Evolutionary conservation across 2,888 invertebrate species (phyloP).

Genomic region (Junonia oenone): DNA sequence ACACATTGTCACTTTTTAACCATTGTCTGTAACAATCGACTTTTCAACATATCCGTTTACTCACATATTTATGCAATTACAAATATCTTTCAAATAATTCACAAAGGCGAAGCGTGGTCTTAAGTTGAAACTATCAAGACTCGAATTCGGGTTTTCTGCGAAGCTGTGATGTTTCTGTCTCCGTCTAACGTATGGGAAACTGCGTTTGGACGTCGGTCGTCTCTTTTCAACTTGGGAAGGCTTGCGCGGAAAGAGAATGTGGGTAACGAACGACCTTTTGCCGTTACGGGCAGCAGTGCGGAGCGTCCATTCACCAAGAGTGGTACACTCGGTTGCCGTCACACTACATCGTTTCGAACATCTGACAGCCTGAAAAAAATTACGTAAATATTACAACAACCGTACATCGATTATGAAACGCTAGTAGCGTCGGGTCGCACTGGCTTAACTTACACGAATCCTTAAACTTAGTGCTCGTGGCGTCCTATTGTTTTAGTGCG

Average conservation of each 20-base stretch:
- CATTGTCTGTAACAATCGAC: slow-evolving; percentile 32
- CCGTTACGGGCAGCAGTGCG: slow-evolving; percentile 76
- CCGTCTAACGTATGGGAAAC: slow-evolving; percentile 38
- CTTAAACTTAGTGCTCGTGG: slow-evolving; percentile 40
- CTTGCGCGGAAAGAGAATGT: slow-evolving; percentile 80
- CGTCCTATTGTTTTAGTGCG: slow-evolving; percentile 56
- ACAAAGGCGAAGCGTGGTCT: slow-evolving; percentile 69
- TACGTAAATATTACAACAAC: slow-evolving; percentile 77
- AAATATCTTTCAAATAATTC: slow-evolving; percentile 69
- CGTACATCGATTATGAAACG: slow-evolving; percentile 63
- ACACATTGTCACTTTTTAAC: slow-evolving; percentile 32
- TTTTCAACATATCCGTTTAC: slow-evolving; percentile 50
- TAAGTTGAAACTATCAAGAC: slow-evolving; percentile 75
- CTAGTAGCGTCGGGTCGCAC: slow-evolving; percentile 12
- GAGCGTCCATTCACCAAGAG: slow-evolving; percentile 70
- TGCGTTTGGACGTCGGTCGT: slow-evolving; percentile 42
- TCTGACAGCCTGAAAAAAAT: slow-evolving; percentile 70
- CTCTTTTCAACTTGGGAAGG: slow-evolving; percentile 70
- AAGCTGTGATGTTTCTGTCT: slow-evolving; percentile 55
- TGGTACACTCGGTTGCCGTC: slow-evolving; percentile 44
- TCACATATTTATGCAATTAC: slow-evolving; percentile 64
- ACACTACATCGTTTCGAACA: slow-evolving; percentile 53
- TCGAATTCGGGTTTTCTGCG: slow-evolving; percentile 73
- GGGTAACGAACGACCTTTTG: slow-evolving; percentile 79
- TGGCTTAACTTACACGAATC: slow-evolving; percentile 3